phyloP scores from a whole-genome alignment of 2,113 vertebrate species.

The Mystacornis crossleyi region DNA sequence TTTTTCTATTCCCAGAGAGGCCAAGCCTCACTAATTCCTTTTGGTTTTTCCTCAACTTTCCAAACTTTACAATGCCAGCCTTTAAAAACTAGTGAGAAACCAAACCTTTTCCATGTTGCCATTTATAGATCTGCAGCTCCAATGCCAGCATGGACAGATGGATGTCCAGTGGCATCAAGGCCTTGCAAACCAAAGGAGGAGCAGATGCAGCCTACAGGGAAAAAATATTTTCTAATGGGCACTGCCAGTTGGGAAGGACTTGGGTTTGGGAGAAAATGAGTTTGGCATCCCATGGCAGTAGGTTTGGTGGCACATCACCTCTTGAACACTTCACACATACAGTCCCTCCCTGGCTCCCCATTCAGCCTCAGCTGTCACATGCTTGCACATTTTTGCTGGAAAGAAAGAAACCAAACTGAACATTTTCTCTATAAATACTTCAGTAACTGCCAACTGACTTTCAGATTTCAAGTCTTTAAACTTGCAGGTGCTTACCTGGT shows the following conservation, averaged over 20 bases:
- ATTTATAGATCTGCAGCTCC: background rate
- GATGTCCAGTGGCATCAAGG: accelerated
- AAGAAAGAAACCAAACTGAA: background rate
- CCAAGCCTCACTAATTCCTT: background rate
- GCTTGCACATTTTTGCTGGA: background rate
- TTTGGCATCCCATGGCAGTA: background rate
- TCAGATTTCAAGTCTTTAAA: background rate
- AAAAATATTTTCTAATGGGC: accelerated
- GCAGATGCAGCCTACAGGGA: background rate
- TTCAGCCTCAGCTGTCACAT: background rate
- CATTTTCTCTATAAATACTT: background rate
- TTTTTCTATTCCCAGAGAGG: background rate
- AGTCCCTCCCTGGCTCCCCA: background rate
- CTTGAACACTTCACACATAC: background rate
- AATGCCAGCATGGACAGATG: accelerated
- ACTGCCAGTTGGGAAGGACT: background rate
- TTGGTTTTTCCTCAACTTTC: background rate
- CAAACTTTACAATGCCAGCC: background rate
- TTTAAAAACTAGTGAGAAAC: background rate
- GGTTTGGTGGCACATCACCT: background rate
- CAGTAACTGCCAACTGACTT: background rate
- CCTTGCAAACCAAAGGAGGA: background rate
- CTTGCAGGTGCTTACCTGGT: background rate
- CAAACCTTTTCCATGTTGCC: accelerated
- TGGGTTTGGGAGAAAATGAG: background rate